These are phyloP conservation scores for Marmota monax DNA, from an alignment of 2,113 vertebrate species.

Conservation along the genomic window DNA sequence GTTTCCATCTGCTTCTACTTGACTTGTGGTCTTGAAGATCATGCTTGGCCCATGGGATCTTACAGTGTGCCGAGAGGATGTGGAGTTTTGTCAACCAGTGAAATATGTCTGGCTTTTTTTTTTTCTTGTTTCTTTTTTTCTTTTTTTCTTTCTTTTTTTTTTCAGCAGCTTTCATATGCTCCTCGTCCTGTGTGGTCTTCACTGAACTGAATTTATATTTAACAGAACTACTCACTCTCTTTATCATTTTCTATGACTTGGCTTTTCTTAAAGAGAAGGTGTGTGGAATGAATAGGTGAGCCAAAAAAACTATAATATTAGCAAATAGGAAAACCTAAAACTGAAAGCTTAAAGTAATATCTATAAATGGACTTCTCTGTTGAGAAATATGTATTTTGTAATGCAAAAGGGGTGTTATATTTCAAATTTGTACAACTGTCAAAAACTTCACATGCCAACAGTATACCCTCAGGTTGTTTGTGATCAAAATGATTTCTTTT, in stretches of 20 bases:
- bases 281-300: conserved; percentile 76
- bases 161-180: conserved; percentile 83
- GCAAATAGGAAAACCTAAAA: conserved; percentile 41
- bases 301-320: conserved; percentile 67
- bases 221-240: conserved; percentile 80
- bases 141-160: neutral
- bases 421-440: conserved; percentile 64
- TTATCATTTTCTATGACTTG: conserved; percentile 82
- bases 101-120: conserved; percentile 89
- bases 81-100: conserved; percentile 92
- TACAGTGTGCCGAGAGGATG: conserved; percentile 89
- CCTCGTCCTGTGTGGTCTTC: conserved; percentile 89
- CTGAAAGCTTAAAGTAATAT: conserved; percentile 71
- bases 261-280: conserved; percentile 76
- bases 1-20: conserved; percentile 92
- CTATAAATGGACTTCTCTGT: conserved; percentile 69
- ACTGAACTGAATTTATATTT: conserved; percentile 80
- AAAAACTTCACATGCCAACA: neutral
- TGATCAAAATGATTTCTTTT: conserved; percentile 69
- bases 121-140: neutral
- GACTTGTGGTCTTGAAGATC: conserved; percentile 90
- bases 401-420: conserved; percentile 55
- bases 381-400: conserved; percentile 63
- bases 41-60: conserved; percentile 88
- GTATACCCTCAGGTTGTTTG: neutral